Evolutionary conservation across 2,888 invertebrate species (phyloP), one percentile per base, ranked within the genome.

Genomic region (Calameuta pallipes): DNA sequence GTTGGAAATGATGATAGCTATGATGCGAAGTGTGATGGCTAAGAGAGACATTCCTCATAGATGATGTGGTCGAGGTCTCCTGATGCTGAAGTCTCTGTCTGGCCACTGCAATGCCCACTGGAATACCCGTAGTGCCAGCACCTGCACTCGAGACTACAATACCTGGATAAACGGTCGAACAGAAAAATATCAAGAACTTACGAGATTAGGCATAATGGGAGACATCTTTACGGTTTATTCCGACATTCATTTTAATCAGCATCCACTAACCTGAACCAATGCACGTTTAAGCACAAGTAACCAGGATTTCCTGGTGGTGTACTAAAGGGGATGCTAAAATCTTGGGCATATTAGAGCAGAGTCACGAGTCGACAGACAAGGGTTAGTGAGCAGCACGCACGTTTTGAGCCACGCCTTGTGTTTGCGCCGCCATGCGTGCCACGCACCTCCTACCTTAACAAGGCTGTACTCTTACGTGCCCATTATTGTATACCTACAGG

Each of bases 101-200:
- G 75, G 96, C 96, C 82, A 97, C 96, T 56, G 97, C 96, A 85
- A 97, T 97, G 80, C 97, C 97, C 84, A 97, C 96, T 84, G 97
- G 97, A 91, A 97, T 96, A 75, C 90, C 89, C 80, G 86, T 87
- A 69, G 89, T 82, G 80, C 86, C 87, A 69, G 89, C 82, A 75
- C 87, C 89, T 74, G 88, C 86, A 78, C 88, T 90, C 77, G 90
- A 89, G 75, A 90, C 88, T 30, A 90, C 88, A 77, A 90, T 90
- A 31, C 90, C 90, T 90, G 83, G 76, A 87, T 83, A 70, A 74
- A 76, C 69, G 69, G 23, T 9, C 15, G 56, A 56, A 23, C 56
- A 56, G 9, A 56, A 6, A 56, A 23, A 56, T 2, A 9, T 56
- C 23, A 41, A 15, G 23, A 23, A 23, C 23, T 56, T 23, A 56